Conservation (phyloP, 1,140 invertebrate genomes). For the Drosophila nigrodunni region DNA sequence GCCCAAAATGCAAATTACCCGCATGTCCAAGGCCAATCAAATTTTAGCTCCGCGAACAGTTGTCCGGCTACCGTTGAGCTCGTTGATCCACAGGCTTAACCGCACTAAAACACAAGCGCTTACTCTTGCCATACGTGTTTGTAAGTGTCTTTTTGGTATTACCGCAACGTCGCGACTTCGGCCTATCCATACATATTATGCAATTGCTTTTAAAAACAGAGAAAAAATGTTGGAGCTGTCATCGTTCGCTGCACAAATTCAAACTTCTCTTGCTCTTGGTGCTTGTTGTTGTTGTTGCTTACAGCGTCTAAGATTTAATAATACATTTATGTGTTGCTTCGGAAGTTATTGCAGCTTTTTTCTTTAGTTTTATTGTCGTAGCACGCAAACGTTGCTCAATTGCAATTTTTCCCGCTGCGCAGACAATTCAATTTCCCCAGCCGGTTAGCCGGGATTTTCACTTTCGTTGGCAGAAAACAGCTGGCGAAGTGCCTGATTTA, state of each 20-base stretch:
- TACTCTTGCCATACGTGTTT: constrained; percentile 34
- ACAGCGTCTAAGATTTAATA: constrained; percentile 68
- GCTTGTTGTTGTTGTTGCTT: constrained; percentile 26
- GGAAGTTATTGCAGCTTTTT: constrained; percentile 65
- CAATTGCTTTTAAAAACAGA: constrained; percentile 49
- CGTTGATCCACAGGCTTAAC: not conserved
- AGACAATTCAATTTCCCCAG: constrained; percentile 51
- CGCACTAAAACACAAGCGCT: constrained; percentile 17
- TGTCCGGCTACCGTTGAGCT: constrained; percentile 30
- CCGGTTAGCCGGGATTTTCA: constrained; percentile 65
- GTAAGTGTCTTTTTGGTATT: constrained; percentile 68
- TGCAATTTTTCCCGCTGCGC: constrained; percentile 53
- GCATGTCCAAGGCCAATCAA: constrained; percentile 59
- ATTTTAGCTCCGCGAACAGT: constrained; percentile 10
- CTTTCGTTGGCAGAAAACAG: constrained; percentile 66
- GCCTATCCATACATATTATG: constrained; percentile 71
- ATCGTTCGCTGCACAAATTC: constrained; percentile 55
- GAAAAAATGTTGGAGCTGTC: constrained; percentile 31
- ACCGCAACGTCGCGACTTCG: constrained; percentile 51
- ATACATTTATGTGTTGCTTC: constrained; percentile 51
- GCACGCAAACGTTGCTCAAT: constrained; percentile 44
- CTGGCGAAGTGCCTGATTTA: constrained; percentile 27
- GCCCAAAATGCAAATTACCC: constrained; percentile 49
- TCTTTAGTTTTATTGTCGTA: constrained; percentile 31
- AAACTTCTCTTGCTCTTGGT: constrained; percentile 1